Evolutionary conservation across 1,140 invertebrate species (phyloP).

Genomic region (Drosophila asahinai): DNA sequence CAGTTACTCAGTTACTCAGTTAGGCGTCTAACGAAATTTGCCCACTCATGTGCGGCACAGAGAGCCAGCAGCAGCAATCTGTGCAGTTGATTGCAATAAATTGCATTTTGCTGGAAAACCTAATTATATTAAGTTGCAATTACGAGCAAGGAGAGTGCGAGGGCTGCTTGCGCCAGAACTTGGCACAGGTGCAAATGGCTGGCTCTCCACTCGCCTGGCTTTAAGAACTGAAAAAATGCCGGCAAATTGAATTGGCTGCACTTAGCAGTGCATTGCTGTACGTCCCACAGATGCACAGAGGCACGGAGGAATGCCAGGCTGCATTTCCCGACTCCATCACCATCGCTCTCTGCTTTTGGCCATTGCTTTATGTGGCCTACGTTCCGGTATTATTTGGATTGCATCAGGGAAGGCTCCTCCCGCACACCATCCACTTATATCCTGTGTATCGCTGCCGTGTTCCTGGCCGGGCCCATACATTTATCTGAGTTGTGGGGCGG

Average conservation of each 20-base stretch:
- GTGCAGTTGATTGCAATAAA: slow-evolving; percentile 67
- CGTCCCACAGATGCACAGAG: not conserved
- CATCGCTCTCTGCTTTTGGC: slow-evolving; percentile 17
- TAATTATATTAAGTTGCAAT: slow-evolving; percentile 79
- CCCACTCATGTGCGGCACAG: slow-evolving; percentile 21
- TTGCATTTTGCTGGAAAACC: slow-evolving; percentile 65
- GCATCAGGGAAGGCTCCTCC: slow-evolving; percentile 3
- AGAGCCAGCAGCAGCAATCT: slow-evolving; percentile 32
- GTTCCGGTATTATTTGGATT: slow-evolving; percentile 32
- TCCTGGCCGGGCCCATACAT: slow-evolving; percentile 18
- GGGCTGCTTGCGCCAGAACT: not conserved
- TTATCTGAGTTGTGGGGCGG: slow-evolving; percentile 47
- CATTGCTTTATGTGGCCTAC: slow-evolving; percentile 38
- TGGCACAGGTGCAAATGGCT: slow-evolving; percentile 46
- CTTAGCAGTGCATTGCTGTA: slow-evolving; percentile 51
- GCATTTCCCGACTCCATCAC: slow-evolving; percentile 11
- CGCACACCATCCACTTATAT: not conserved
- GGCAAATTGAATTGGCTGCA: slow-evolving; percentile 75
- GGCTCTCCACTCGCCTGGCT: slow-evolving; percentile 17
- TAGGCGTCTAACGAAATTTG: slow-evolving; percentile 32
- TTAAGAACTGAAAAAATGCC: slow-evolving; percentile 43
- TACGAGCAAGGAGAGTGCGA: slow-evolving; percentile 26
- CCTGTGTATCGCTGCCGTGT: slow-evolving; percentile 24
- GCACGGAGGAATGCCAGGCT: slow-evolving; percentile 5
- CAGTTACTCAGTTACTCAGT: slow-evolving; percentile 8